Evolutionary conservation across 2,113 vertebrate species (phyloP).

Genomic region (Barnardius zonarius): DNA sequence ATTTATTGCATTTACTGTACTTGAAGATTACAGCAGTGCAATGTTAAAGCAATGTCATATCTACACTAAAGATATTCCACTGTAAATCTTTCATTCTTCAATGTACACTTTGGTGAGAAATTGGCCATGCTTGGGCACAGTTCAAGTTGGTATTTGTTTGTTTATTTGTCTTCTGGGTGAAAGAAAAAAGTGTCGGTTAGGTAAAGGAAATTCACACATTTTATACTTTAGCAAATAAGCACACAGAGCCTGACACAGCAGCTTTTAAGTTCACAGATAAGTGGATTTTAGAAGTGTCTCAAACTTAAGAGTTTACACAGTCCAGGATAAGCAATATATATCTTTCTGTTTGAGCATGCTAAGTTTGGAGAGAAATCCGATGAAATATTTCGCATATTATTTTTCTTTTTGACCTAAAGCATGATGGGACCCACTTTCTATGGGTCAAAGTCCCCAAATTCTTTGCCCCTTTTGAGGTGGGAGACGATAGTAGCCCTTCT

Average conservation of each 20-base stretch:
- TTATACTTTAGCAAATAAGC: background rate
- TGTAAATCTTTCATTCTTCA: conserved; percentile 31
- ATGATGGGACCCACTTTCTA: background rate
- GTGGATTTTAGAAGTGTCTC: background rate
- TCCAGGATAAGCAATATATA: background rate
- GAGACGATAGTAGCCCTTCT: background rate
- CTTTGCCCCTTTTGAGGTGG: background rate
- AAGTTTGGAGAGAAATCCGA: background rate
- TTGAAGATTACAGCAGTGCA: conserved; percentile 28
- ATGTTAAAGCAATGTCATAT: conserved; percentile 48
- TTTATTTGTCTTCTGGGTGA: conserved; percentile 38
- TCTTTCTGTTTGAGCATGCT: background rate
- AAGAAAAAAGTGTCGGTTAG: background rate
- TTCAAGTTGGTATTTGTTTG: conserved; percentile 5
- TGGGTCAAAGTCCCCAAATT: background rate
- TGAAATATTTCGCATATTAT: background rate
- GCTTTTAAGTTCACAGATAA: background rate
- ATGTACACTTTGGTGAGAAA: background rate
- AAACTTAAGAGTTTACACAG: background rate
- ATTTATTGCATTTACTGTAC: background rate
- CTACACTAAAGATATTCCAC: background rate
- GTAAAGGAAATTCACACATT: background rate
- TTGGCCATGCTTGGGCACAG: background rate
- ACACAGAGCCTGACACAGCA: background rate
- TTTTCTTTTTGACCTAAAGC: background rate